Evolutionary conservation across 2,113 vertebrate genomes (phyloP).

Genomic region (Picathartes gymnocephalus): DNA sequence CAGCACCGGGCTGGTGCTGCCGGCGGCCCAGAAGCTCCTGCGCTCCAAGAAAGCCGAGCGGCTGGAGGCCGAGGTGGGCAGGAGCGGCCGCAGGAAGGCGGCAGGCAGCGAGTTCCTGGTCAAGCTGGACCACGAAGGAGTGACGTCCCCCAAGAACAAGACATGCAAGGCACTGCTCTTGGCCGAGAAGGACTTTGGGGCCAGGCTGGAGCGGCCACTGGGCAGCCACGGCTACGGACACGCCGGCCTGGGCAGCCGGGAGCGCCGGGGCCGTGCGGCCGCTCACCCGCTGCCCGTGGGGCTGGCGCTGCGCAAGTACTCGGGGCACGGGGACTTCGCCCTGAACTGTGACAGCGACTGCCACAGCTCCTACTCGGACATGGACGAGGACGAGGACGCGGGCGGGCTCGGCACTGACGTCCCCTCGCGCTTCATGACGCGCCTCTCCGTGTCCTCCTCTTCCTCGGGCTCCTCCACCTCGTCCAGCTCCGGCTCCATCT

Average conservation of each 20-base stretch:
- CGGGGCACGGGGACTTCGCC: constrained; percentile 75
- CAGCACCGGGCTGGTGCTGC: constrained; percentile 71
- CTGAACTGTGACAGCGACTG: constrained; percentile 90
- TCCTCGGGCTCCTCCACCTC: constrained; percentile 94
- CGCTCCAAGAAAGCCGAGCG: constrained; percentile 79
- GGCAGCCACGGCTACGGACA: constrained; percentile 79
- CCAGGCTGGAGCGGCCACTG: constrained; percentile 74
- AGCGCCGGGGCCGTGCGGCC: constrained; percentile 82
- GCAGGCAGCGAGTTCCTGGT: constrained; percentile 82
- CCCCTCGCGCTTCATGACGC: constrained; percentile 86
- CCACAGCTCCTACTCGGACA: constrained; percentile 89
- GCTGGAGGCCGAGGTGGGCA: constrained; percentile 69
- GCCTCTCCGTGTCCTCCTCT: constrained; percentile 88
- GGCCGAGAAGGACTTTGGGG: constrained; percentile 77
- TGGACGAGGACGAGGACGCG: constrained; percentile 86
- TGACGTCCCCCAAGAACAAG: constrained; percentile 96
- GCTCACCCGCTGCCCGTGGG: constrained; percentile 82
- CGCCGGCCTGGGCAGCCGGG: constrained; percentile 81
- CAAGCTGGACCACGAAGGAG: constrained; percentile 96
- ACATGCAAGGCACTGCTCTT: constrained; percentile 87
- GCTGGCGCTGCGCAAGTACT: constrained; percentile 80
- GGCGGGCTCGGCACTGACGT: constrained; percentile 74
- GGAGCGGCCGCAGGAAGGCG: constrained; percentile 71
- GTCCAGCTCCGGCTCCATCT: constrained; percentile 90
- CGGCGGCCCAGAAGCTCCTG: constrained; percentile 69